Evolutionary conservation across 2,888 invertebrate genomes (phyloP).

Genomic region (Tiliacea aurago): DNA sequence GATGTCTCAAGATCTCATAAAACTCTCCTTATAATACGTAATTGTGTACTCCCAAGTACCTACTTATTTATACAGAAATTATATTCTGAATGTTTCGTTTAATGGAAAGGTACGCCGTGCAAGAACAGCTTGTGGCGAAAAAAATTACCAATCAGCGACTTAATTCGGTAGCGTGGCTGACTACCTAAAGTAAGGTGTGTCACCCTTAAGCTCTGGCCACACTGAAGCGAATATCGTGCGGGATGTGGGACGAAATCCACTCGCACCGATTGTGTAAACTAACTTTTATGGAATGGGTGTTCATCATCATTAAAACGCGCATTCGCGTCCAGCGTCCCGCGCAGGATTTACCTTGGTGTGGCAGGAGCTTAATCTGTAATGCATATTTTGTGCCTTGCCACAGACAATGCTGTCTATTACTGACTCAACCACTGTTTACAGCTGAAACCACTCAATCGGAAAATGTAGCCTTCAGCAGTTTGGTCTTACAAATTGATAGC

Average conservation of each 20-base stretch:
- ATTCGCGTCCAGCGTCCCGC: no score
- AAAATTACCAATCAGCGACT: neutral
- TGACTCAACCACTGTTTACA: neutral
- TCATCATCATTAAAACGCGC: neutral
- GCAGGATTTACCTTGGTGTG: no score
- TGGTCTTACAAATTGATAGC: no score
- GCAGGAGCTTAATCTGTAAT: neutral
- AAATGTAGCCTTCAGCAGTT: conserved; percentile 3
- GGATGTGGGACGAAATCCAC: neutral
- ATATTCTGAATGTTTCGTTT: neutral
- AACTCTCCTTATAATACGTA: neutral
- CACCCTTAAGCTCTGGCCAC: no score
- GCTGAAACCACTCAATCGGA: no score
- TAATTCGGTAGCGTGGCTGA: no score
- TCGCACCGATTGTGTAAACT: neutral
- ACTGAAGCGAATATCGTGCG: no score
- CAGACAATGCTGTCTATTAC: conserved; percentile 25
- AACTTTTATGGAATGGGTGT: no score
- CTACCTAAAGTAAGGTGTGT: neutral
- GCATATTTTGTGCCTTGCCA: conserved; percentile 9
- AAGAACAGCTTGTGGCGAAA: neutral
- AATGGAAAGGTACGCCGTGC: neutral
- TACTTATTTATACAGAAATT: conserved; percentile 8
- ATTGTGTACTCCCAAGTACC: conserved; percentile 16
- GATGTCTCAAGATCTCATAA: conserved; percentile 41